Evolutionary conservation across 2,113 vertebrate species (phyloP).

Genomic region (Irena cyanogastra): DNA sequence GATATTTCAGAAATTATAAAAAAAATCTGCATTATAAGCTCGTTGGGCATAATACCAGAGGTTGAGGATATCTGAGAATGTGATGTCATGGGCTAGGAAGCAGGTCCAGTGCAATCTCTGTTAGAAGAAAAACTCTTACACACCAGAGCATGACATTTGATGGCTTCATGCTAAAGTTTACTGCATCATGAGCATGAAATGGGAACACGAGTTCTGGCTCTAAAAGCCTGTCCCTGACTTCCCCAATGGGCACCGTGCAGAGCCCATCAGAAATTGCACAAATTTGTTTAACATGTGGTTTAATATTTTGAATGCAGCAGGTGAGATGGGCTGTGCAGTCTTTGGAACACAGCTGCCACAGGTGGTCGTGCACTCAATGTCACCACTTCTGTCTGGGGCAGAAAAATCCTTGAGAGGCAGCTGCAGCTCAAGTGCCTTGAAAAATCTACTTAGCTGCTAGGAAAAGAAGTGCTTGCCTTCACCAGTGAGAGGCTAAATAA

Average conservation of each 20-base stretch:
- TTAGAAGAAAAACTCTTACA: not conserved
- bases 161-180: not conserved
- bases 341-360: not conserved
- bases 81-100: not conserved
- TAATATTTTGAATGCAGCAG: not conserved
- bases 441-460: not conserved
- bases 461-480: not conserved
- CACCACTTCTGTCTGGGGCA: not conserved
- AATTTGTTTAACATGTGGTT: not conserved
- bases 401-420: not conserved
- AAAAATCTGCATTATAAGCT: not conserved
- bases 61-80: not conserved
- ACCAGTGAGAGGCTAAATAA: not conserved
- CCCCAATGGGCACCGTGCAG: not conserved
- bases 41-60: not conserved
- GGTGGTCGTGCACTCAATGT: not conserved
- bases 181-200: not conserved
- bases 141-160: not conserved
- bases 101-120: not conserved
- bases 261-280: not conserved
- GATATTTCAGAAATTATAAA: not conserved
- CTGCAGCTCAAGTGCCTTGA: not conserved
- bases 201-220: not conserved
- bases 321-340: accelerated
- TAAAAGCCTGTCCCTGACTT: not conserved